These are phyloP conservation scores for Mirza zaza DNA, from an alignment of 2,113 vertebrate genomes.

Conservation along the genomic window DNA sequence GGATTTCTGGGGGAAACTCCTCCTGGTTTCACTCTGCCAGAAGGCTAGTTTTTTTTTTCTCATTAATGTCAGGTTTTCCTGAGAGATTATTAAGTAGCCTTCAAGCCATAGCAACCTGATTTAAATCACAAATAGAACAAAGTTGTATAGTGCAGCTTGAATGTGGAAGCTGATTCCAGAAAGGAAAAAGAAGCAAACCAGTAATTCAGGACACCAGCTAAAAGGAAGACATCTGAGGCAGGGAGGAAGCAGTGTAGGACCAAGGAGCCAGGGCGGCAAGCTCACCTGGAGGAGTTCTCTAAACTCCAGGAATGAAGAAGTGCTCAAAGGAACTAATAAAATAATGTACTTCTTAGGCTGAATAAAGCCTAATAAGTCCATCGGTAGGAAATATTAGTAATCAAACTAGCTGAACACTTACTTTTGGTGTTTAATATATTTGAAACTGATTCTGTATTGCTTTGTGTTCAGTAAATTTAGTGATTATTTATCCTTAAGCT, in stretches of 20 bases:
- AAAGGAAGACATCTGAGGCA: background rate
- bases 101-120: background rate
- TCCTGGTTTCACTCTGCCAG: background rate
- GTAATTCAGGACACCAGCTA: background rate
- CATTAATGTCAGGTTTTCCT: background rate
- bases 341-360: background rate
- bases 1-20: background rate
- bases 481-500: background rate
- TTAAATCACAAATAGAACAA: background rate
- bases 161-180: background rate
- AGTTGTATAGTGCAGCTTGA: background rate
- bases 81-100: conserved; percentile 36
- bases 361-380: background rate
- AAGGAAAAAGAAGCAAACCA: background rate
- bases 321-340: background rate
- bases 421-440: background rate
- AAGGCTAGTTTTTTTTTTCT: background rate
- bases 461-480: background rate
- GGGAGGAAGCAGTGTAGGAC: background rate
- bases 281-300: background rate
- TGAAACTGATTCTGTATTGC: background rate
- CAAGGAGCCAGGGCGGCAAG: background rate
- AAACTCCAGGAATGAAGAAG: background rate
- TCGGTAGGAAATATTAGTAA: background rate
- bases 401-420: background rate